phyloP scores from a whole-genome alignment of 92 coral and sea anemone genomes.

The Galaxea fascicularis region DNA sequence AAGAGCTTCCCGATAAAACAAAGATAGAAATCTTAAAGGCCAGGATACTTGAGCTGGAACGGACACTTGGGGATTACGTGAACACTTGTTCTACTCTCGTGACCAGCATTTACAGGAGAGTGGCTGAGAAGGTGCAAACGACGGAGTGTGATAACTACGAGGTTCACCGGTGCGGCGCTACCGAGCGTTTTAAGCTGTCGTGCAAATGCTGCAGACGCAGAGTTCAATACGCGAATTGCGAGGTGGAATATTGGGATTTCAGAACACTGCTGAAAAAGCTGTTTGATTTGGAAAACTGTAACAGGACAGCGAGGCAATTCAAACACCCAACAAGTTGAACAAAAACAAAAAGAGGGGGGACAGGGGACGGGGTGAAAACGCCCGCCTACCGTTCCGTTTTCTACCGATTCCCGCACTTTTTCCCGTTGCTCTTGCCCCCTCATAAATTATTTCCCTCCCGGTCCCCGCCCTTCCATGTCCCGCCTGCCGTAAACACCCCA shows the following conservation, averaged over 20 bases:
- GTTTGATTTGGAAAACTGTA: conserved; percentile 72
- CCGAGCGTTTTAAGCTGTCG: conserved; percentile 74
- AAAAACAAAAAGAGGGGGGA: no score
- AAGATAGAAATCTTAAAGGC: conserved; percentile 66
- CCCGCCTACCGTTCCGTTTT: no score
- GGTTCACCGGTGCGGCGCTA: conserved; percentile 53
- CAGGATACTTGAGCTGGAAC: conserved; percentile 74
- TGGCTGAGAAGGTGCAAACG: conserved; percentile 55
- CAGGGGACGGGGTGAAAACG: no score
- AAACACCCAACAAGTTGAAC: conserved; percentile 10
- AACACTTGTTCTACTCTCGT: conserved; percentile 70
- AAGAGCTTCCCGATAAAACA: conserved; percentile 63
- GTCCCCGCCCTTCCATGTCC: no score
- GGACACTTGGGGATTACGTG: conserved; percentile 72
- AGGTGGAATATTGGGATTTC: conserved; percentile 63
- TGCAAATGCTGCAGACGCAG: conserved; percentile 86
- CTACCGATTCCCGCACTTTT: no score
- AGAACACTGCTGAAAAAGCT: conserved; percentile 62
- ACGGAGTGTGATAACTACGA: conserved; percentile 70
- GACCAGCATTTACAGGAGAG: conserved; percentile 49
- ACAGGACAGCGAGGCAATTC: conserved; percentile 61
- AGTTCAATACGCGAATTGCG: conserved; percentile 72
- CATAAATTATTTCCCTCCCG: no score
- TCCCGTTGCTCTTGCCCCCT: no score
- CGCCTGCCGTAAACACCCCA: no score